Evolutionary conservation across 2,888 invertebrate genomes (phyloP).

Genomic region (Dasysyrphus tricinctus): DNA sequence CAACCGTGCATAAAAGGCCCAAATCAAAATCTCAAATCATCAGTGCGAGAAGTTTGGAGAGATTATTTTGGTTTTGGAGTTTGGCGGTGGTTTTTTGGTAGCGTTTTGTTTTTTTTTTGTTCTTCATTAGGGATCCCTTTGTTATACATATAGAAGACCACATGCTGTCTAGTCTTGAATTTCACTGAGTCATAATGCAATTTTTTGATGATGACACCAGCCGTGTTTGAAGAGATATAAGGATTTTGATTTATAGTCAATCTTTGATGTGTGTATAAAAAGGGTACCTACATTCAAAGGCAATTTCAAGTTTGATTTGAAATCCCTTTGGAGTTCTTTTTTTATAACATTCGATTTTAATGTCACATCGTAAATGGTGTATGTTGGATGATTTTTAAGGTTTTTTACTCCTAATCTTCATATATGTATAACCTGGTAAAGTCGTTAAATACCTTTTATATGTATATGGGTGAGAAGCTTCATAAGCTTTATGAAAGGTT

Average conservation of each 20-base stretch:
- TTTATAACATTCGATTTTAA: slow-evolving; percentile 37
- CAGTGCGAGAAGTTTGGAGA: slow-evolving; percentile 8
- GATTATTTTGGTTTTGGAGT: neutral
- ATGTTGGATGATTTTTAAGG: slow-evolving; percentile 4
- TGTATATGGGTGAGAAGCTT: slow-evolving; percentile 1
- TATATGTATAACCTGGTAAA: slow-evolving; percentile 19
- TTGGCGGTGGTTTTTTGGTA: neutral
- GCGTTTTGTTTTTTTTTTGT: neutral
- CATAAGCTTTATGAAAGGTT: slow-evolving; percentile 4
- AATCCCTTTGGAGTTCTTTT: slow-evolving; percentile 10
- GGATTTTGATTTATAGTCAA: slow-evolving; percentile 7
- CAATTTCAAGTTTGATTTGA: neutral
- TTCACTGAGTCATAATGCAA: slow-evolving; percentile 12
- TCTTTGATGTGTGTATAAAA: neutral
- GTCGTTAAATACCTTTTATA: slow-evolving; percentile 56
- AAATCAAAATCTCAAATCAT: slow-evolving; percentile 54
- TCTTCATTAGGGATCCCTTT: slow-evolving; percentile 15
- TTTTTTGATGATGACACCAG: neutral
- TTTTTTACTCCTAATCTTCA: slow-evolving; percentile 3
- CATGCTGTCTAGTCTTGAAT: slow-evolving; percentile 38
- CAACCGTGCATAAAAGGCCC: slow-evolving; percentile 43
- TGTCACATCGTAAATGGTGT: slow-evolving; percentile 54
- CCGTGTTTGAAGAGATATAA: too few species aligned
- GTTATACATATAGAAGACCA: neutral
- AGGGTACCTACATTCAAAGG: neutral